Evolutionary conservation across 2,888 invertebrate genomes (phyloP).

Genomic region (Seira ritae): DNA sequence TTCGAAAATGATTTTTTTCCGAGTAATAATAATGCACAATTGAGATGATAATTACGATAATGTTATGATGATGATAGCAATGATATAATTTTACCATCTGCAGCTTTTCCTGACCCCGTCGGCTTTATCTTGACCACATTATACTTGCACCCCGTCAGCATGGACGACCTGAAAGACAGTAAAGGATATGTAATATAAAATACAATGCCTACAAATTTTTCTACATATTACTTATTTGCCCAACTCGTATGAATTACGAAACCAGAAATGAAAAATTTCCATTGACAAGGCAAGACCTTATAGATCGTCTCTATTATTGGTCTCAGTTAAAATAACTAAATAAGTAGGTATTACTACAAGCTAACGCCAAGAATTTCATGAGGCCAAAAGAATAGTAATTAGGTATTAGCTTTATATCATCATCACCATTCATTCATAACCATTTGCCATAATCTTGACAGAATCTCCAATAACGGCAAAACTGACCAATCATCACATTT

Average conservation of each 20-base stretch:
- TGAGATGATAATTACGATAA: slow-evolving; percentile 34
- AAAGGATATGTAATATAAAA: not conserved
- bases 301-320: too few species aligned
- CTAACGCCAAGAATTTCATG: too few species aligned
- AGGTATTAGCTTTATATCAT: not conserved
- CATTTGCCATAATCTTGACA: slow-evolving; percentile 10
- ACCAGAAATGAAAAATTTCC: too few species aligned
- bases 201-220: too few species aligned
- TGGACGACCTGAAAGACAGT: slow-evolving; percentile 59
- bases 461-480: not conserved
- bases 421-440: not conserved
- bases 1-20: not conserved
- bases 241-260: not conserved
- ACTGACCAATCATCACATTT: not conserved
- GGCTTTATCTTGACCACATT: slow-evolving; percentile 75
- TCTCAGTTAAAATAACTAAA: too few species aligned
- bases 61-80: slow-evolving; percentile 14
- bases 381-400: not conserved
- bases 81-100: slow-evolving; percentile 71
- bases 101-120: slow-evolving; percentile 71
- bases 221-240: not conserved
- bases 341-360: too few species aligned
- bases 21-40: slow-evolving; percentile 9
- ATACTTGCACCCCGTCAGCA: slow-evolving; percentile 75
- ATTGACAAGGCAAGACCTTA: too few species aligned